Percentiles rank a stretch among this genome's conserved stretches.
Conservation (phyloP, 2,888 invertebrate genomes). For the Diarsia dahlii region DNA sequence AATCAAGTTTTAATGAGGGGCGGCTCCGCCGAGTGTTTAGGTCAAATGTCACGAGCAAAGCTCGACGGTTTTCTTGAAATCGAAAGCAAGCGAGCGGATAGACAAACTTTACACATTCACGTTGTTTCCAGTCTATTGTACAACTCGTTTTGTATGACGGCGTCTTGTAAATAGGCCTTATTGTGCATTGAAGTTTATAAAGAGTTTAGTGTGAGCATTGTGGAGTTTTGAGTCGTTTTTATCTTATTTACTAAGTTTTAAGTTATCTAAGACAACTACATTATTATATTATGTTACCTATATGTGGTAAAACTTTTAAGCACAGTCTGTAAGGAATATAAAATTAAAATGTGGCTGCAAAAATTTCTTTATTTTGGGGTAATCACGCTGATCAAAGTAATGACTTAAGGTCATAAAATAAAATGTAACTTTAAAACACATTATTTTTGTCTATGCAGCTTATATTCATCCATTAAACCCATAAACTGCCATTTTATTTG, state of each 20-base stretch:
- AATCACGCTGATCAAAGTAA: neutral
- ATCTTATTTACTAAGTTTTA: neutral
- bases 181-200: conserved; percentile 4
- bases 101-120: conserved; percentile 67
- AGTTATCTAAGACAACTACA: neutral
- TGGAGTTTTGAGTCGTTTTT: neutral
- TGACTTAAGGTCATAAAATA: neutral
- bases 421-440: neutral
- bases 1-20: too few species aligned
- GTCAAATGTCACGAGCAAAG: too few species aligned
- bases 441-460: conserved; percentile 7
- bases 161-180: conserved; percentile 31
- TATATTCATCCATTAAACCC: conserved; percentile 10
- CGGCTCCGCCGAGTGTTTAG: too few species aligned
- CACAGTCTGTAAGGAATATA: neutral
- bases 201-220: neutral
- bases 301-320: neutral
- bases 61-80: too few species aligned
- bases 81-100: too few species aligned
- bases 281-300: too few species aligned
- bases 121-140: conserved; percentile 65
- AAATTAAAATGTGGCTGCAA: neutral
- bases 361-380: neutral
- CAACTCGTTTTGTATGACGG: conserved; percentile 29
- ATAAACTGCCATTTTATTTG: conserved; percentile 55